A percentile compares a stretch with the other conserved stretches of the same genome.
Evolutionary conservation across 2,888 invertebrate genomes (phyloP).

Genomic region (Apamea crenata): DNA sequence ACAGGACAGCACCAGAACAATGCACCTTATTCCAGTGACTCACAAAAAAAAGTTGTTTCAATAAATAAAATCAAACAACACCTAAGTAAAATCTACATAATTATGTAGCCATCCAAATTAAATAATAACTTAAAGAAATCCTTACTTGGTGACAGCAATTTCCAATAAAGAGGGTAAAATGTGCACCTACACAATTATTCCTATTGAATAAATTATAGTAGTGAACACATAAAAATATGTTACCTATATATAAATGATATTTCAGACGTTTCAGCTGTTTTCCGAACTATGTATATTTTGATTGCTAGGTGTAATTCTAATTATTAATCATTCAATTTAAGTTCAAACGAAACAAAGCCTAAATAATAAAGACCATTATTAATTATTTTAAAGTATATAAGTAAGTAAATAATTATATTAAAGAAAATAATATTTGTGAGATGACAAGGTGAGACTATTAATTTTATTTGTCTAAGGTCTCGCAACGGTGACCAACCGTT

Average conservation of each 20-base stretch:
- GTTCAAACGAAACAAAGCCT: not conserved
- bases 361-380: not conserved
- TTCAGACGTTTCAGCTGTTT: slow-evolving; percentile 7
- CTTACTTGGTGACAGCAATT: not conserved
- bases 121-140: not conserved
- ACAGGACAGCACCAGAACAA: too few species aligned
- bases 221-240: slow-evolving; percentile 4
- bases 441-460: not conserved
- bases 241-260: too few species aligned
- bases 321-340: not conserved
- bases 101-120: not conserved
- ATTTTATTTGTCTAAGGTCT: too few species aligned
- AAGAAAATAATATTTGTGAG: not conserved
- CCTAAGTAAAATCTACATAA: not conserved
- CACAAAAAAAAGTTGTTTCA: not conserved
- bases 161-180: not conserved
- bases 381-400: too few species aligned
- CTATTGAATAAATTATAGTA: not conserved
- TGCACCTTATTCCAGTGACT: too few species aligned
- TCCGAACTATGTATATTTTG: not conserved
- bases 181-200: not conserved
- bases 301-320: not conserved
- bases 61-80: not conserved
- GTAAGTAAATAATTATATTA: too few species aligned
- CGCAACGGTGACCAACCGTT: too few species aligned